Evolutionary conservation across 2,797 vertebrate species (phyloP).

Genomic region (Sebastolobus alascanus): DNA sequence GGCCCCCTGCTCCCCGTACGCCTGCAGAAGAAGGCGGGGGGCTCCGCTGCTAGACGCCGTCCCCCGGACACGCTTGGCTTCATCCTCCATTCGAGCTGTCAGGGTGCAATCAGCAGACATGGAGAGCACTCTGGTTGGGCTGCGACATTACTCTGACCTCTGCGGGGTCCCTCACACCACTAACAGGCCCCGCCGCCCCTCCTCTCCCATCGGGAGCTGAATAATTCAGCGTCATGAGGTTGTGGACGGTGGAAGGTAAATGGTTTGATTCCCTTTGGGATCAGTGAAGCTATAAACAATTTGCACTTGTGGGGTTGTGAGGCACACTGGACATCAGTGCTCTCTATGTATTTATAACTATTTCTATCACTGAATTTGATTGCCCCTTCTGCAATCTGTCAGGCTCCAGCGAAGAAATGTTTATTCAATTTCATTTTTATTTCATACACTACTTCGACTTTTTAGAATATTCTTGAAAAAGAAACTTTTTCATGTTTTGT

Average conservation of each 20-base stretch:
- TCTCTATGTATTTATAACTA: not conserved
- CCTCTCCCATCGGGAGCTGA: conserved; percentile 28
- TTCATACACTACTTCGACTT: not conserved
- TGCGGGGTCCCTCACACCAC: conserved; percentile 47
- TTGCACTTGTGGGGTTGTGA: not conserved
- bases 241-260: not conserved
- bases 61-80: conserved; percentile 53
- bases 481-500: not conserved
- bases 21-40: conserved; percentile 18
- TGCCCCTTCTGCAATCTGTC: not conserved
- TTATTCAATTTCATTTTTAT: not conserved
- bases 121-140: conserved; percentile 37
- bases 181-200: conserved; percentile 27
- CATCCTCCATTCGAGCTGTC: conserved; percentile 65
- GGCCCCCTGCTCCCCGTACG: not conserved
- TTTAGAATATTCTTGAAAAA: not conserved
- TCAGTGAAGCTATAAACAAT: not conserved
- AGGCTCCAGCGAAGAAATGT: not conserved
- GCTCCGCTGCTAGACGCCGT: conserved; percentile 9
- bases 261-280: conserved; percentile 23
- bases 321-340: not conserved
- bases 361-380: not conserved
- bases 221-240: conserved; percentile 49
- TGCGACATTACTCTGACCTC: conserved; percentile 64
- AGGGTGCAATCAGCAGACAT: conserved; percentile 57